Conservation (phyloP, 1,140 invertebrate genomes). For the Drosophila nigromelanica region DNA sequence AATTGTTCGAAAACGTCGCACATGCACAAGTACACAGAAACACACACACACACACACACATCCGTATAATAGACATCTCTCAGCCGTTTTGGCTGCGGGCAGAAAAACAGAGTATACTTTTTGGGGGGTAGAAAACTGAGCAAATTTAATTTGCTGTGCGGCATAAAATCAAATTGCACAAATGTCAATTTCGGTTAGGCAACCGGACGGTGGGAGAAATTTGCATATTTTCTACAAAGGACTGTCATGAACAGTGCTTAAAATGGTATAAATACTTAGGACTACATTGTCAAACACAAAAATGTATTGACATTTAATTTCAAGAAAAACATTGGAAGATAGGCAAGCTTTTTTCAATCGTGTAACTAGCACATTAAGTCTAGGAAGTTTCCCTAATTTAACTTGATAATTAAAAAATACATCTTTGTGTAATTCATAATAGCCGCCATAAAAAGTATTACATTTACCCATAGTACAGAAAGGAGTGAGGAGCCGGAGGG, state of each 20-base stretch:
- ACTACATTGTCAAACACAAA: too few species aligned
- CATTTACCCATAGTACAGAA: not conserved
- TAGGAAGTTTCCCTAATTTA: too few species aligned
- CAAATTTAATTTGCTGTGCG: slow-evolving; percentile 71
- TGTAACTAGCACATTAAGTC: too few species aligned
- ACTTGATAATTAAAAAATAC: too few species aligned
- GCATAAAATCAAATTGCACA: slow-evolving; percentile 76
- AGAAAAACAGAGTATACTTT: slow-evolving; percentile 52
- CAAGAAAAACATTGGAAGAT: too few species aligned
- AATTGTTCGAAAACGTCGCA: slow-evolving; percentile 62
- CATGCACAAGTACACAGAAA: slow-evolving; percentile 6
- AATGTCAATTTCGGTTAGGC: slow-evolving; percentile 68
- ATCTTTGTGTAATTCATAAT: not conserved
- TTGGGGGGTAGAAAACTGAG: slow-evolving; percentile 30
- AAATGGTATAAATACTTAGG: too few species aligned
- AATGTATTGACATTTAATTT: too few species aligned
- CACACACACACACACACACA: not conserved
- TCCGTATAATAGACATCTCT: slow-evolving; percentile 11
- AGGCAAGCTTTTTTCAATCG: too few species aligned
- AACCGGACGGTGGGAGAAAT: slow-evolving; percentile 1
- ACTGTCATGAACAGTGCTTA: not conserved
- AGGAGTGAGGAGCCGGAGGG: not conserved
- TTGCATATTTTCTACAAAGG: not conserved
- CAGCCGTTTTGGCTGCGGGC: slow-evolving; percentile 30
- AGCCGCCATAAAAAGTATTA: not conserved